These are phyloP conservation scores for Amphipyra tragopoginis DNA, from an alignment of 2,888 invertebrate genomes.

Conservation along the genomic window DNA sequence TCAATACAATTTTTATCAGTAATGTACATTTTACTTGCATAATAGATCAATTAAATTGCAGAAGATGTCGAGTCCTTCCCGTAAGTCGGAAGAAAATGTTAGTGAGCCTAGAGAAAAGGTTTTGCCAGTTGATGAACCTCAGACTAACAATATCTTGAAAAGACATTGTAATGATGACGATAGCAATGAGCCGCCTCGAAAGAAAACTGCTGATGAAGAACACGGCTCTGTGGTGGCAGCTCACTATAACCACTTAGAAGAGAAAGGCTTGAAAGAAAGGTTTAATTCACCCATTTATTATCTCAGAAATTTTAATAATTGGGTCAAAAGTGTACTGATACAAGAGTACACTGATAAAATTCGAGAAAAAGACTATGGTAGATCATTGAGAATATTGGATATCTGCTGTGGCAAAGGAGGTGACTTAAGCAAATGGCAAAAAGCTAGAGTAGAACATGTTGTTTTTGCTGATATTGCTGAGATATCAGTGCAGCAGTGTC, in stretches of 20 bases:
- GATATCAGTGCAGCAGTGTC: slow-evolving; percentile 97
- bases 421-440: slow-evolving; percentile 98
- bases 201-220: slow-evolving; percentile 64
- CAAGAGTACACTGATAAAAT: slow-evolving; percentile 93
- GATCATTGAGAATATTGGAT: slow-evolving; percentile 94
- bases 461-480: slow-evolving; percentile 98
- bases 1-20: not conserved
- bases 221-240: slow-evolving; percentile 93
- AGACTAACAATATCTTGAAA: slow-evolving; percentile 9
- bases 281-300: slow-evolving; percentile 97
- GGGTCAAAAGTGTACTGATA: slow-evolving; percentile 99
- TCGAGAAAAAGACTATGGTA: slow-evolving; percentile 92
- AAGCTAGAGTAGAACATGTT: slow-evolving; percentile 94
- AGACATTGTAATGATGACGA: slow-evolving; percentile 30
- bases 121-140: slow-evolving; percentile 15
- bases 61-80: slow-evolving; percentile 36
- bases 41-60: slow-evolving; percentile 7
- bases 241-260: slow-evolving; percentile 97
- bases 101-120: slow-evolving; percentile 39
- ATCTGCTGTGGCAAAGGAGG: slow-evolving; percentile 99
- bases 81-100: slow-evolving; percentile 33
- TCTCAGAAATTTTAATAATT: slow-evolving; percentile 99
- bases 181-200: slow-evolving; percentile 19
- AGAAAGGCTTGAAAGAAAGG: slow-evolving; percentile 94
- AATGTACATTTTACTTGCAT: slow-evolving; percentile 20